Conservation (phyloP, 2,797 vertebrate species). For the Apogon hyalosoma region DNA sequence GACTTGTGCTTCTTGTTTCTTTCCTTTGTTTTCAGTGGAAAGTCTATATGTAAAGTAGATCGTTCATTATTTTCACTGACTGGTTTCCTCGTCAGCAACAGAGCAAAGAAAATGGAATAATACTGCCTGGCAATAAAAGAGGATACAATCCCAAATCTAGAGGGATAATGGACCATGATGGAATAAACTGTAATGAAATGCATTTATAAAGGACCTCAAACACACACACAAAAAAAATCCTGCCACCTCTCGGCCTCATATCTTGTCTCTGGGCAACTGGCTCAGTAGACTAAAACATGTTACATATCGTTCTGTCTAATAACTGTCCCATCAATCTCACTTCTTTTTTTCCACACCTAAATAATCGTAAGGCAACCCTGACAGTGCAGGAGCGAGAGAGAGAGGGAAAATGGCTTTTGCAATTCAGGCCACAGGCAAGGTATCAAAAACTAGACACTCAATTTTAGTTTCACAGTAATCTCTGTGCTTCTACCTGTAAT, state of each 20-base stretch:
- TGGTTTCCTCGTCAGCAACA: background rate
- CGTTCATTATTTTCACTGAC: background rate
- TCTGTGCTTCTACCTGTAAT: slow-evolving; percentile 56
- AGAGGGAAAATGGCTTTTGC: background rate
- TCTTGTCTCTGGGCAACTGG: slow-evolving; percentile 33
- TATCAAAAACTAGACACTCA: slow-evolving; percentile 54
- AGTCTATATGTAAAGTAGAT: too few species aligned
- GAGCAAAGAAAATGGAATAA: slow-evolving; percentile 5
- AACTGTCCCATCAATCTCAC: slow-evolving; percentile 42
- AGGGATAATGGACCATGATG: background rate
- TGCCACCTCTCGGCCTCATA: slow-evolving; percentile 1
- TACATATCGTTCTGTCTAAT: slow-evolving; percentile 39
- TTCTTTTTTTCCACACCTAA: slow-evolving; percentile 8
- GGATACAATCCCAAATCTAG: background rate
- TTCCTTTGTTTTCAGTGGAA: too few species aligned
- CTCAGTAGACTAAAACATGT: slow-evolving; percentile 28
- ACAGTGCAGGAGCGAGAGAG: slow-evolving; percentile 13
- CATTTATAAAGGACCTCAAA: background rate
- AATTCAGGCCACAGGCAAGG: slow-evolving; percentile 47
- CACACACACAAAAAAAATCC: background rate
- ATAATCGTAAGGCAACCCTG: slow-evolving; percentile 36
- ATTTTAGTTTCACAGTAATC: slow-evolving; percentile 54
- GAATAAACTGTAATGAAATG: slow-evolving; percentile 17
- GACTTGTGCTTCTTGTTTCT: too few species aligned
- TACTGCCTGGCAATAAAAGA: background rate